A percentile compares a stretch with the other conserved stretches of the same genome.
Conservation (phyloP, 2,797 vertebrate genomes). For the Lerista edwardsae region DNA sequence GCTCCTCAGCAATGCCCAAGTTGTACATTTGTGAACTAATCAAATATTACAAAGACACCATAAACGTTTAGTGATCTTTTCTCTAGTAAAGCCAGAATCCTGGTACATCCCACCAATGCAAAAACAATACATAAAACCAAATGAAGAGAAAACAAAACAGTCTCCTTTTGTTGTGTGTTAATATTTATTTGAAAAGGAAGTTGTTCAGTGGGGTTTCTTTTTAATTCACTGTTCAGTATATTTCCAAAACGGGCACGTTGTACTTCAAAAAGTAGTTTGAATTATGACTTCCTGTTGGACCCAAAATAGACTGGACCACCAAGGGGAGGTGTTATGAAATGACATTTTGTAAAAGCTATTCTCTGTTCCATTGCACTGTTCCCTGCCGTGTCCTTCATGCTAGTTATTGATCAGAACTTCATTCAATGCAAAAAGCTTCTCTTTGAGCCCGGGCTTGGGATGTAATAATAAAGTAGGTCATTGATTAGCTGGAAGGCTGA, state of each 20-base stretch:
- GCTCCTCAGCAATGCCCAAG: too few species aligned
- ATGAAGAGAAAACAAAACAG: conserved; percentile 33
- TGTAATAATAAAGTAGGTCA: conserved; percentile 68
- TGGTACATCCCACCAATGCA: neutral
- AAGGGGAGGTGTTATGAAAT: conserved; percentile 58
- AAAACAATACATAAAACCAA: conserved; percentile 39
- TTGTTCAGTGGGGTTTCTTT: conserved; percentile 4
- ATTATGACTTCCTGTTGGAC: conserved; percentile 52
- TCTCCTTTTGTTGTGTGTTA: conserved; percentile 36
- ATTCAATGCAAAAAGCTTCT: conserved; percentile 54
- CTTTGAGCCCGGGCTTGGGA: conserved; percentile 52
- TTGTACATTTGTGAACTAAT: too few species aligned
- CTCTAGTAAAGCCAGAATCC: too few species aligned
- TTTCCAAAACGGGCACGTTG: conserved; percentile 56
- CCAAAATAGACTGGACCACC: conserved; percentile 60
- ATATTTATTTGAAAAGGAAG: conserved; percentile 52
- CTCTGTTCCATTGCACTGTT: conserved; percentile 52
- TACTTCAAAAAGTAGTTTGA: conserved; percentile 56
- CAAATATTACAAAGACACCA: too few species aligned
- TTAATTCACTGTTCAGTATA: conserved; percentile 41
- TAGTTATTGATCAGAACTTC: conserved; percentile 63
- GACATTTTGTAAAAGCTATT: conserved; percentile 69
- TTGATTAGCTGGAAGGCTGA: conserved; percentile 65
- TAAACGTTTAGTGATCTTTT: too few species aligned
- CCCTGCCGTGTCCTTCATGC: conserved; percentile 62